A percentile compares a stretch with the other conserved stretches of the same genome.
Evolutionary conservation across 2,797 vertebrate species (phyloP).

Genomic region (Falco berigora): DNA sequence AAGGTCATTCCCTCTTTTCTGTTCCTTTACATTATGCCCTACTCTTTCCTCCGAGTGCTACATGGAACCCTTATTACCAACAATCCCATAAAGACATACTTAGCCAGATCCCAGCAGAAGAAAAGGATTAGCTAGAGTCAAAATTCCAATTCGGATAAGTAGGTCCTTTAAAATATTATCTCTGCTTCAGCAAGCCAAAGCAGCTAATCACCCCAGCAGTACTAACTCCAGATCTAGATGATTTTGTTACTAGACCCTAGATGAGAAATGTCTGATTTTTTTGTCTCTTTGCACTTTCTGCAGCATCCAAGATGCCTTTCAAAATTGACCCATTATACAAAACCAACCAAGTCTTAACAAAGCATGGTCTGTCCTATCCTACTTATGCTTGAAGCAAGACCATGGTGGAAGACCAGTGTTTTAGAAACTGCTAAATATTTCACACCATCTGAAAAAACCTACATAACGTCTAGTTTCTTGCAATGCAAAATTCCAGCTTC

Average conservation of each 20-base stretch:
- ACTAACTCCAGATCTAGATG: background rate
- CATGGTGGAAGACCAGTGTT: background rate
- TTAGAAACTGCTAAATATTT: background rate
- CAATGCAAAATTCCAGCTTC: background rate
- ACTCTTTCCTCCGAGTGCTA: background rate
- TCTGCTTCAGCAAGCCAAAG: conserved; percentile 30
- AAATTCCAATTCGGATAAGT: conserved; percentile 36
- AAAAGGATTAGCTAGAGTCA: conserved; percentile 53
- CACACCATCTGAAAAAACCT: background rate
- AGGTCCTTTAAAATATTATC: conserved; percentile 41
- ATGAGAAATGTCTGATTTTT: background rate
- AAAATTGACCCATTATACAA: background rate
- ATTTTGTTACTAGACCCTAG: background rate
- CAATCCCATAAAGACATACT: background rate
- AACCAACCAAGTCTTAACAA: background rate
- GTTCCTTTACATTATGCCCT: background rate
- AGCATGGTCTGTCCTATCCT: background rate
- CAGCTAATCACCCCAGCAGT: conserved; percentile 12
- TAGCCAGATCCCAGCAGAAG: conserved; percentile 4
- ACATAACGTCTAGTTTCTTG: background rate
- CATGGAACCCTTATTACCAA: background rate
- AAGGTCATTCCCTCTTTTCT: background rate
- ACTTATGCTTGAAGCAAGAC: background rate
- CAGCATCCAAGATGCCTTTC: background rate
- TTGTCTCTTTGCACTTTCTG: background rate